Evolutionary conservation across 2,888 invertebrate genomes (phyloP).

Genomic region (Gisinianus flammeolus): DNA sequence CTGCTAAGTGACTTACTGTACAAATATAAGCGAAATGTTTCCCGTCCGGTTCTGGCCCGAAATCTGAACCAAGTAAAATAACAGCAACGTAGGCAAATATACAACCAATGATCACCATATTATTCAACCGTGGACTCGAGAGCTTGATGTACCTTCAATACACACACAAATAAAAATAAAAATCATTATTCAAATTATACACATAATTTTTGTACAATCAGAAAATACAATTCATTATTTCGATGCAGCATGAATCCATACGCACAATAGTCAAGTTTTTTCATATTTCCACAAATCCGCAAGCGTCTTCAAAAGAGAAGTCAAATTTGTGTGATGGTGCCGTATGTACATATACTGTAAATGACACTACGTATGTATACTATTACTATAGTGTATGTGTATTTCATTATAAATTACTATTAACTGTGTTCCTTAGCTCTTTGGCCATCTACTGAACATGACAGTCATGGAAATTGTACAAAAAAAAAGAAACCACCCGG

Average conservation of each 20-base stretch:
- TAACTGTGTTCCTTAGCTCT: not conserved
- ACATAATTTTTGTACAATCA: too few species aligned
- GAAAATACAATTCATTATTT: too few species aligned
- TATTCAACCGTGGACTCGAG: slow-evolving; percentile 89
- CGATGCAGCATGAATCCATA: too few species aligned
- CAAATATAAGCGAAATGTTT: slow-evolving; percentile 81
- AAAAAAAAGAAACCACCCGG: not conserved
- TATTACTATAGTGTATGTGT: too few species aligned
- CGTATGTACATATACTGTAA: too few species aligned
- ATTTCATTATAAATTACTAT: too few species aligned
- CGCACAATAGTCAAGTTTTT: too few species aligned
- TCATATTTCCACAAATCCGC: too few species aligned
- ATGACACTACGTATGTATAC: too few species aligned
- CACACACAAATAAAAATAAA: slow-evolving; percentile 8
- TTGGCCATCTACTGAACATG: not conserved
- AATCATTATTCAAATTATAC: slow-evolving; percentile 28
- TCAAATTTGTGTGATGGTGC: too few species aligned
- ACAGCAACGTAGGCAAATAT: slow-evolving; percentile 89
- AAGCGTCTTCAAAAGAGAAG: too few species aligned
- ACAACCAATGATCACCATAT: slow-evolving; percentile 88
- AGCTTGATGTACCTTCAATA: slow-evolving; percentile 81
- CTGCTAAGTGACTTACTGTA: slow-evolving; percentile 71
- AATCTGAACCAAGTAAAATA: slow-evolving; percentile 82
- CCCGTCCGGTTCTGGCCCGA: slow-evolving; percentile 73
- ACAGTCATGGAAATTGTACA: slow-evolving; percentile 1